Base-by-base conservation (phyloP, 2,888 invertebrate genomes). In the Aleiodes leptofemur region DNA sequence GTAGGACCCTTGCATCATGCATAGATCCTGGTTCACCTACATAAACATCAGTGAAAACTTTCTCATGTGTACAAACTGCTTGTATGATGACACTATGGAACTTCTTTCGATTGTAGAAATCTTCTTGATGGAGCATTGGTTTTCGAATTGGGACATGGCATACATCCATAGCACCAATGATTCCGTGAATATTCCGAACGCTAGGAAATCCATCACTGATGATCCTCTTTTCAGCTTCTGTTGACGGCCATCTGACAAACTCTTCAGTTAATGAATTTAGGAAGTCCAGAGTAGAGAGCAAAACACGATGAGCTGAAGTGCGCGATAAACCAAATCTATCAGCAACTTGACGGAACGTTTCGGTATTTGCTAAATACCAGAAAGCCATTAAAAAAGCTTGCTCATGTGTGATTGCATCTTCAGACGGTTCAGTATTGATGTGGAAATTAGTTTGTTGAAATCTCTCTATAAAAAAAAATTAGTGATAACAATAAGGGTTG, bases 141-240 rank as follows among this genome's bases (percentile, higher is more conserved):
- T 75, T 78, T 9, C 73, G 50, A 53, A 82, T 82, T 23, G 48
- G 61, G 16, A 83, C 77, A 68, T 82, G 82, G 23, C 76, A 74
- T 8, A 80, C 79, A 76, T 82, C 82, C 16, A 81, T 80, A 8
- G 80, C 81, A 55, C 79, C 78, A 73, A 81, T 72, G 31, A 79
- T 59, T 6, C 51, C 34, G 13, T 69, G n/a, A 38, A 75, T 72
- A 38, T 68, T 56, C 3, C n/a, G 50, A 2, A 5, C n/a, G 4
- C 8, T n/a, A 11, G 56, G 4, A 31, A 76, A 72, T 56, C 34
- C 23, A 16, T 43, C 11, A 31, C 56, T 55, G 8, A 43, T 56
- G 23, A n/a, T 29, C n/a, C 34, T 31, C 56, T 31, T 53, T 43
- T 16, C 69, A 48, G 66, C 66, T 43, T 43, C 38, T 16, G 14